Conservation (phyloP, 2,113 vertebrate species). For the Hippotragus niger region DNA sequence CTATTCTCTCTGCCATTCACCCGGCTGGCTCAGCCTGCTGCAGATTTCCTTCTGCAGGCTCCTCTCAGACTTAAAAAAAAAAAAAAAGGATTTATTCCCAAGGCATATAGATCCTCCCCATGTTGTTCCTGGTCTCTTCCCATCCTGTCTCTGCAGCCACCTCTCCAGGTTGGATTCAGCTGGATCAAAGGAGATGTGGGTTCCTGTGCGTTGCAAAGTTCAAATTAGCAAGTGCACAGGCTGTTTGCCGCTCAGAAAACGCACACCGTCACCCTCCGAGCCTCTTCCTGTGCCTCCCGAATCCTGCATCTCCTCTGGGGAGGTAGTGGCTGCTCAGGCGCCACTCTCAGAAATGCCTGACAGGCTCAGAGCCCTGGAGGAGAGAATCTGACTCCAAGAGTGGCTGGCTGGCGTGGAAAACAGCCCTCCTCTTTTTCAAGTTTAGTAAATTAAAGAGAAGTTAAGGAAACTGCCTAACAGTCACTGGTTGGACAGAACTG, state of each 20-base stretch:
- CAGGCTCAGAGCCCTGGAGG: background rate
- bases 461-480: background rate
- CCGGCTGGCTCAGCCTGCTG: conserved; percentile 80
- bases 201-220: conserved; percentile 45
- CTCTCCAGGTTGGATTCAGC: conserved; percentile 49
- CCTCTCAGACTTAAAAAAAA: conserved; percentile 68
- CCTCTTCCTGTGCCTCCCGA: background rate
- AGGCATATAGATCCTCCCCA: conserved; percentile 72
- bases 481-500: conserved; percentile 50
- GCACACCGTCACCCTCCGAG: conserved; percentile 49
- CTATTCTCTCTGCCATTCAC: conserved; percentile 89
- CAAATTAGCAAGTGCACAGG: conserved; percentile 57
- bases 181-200: conserved; percentile 23
- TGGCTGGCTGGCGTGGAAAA: background rate
- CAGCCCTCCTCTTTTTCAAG: background rate
- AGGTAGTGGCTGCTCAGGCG: background rate
- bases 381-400: background rate
- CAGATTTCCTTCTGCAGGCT: conserved; percentile 78
- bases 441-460: background rate
- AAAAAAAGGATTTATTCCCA: conserved; percentile 76
- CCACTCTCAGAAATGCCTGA: background rate
- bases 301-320: background rate
- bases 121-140: conserved; percentile 56
- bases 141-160: background rate
- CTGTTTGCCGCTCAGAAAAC: conserved; percentile 54